Conservation (phyloP, 2,113 vertebrate genomes). For the Mugil cephalus region DNA sequence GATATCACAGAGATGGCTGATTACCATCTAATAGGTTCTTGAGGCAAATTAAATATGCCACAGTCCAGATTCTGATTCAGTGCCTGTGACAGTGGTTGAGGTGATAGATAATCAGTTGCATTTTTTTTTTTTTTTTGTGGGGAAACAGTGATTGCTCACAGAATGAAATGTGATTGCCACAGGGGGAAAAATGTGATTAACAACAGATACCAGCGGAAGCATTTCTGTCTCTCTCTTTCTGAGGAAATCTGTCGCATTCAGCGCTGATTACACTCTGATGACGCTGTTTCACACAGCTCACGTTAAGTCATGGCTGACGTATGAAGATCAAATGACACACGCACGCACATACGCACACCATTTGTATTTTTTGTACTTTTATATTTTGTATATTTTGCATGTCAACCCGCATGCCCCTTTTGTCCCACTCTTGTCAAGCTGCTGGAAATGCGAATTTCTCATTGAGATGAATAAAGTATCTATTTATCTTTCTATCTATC, state of each 20-base stretch:
- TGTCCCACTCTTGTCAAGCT: too few species aligned
- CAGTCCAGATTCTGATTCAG: constrained; percentile 29
- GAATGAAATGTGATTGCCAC: constrained; percentile 18
- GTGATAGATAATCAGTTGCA: constrained; percentile 19
- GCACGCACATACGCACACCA: too few species aligned
- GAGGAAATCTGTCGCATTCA: not conserved
- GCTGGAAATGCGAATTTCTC: too few species aligned
- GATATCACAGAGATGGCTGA: constrained; percentile 25
- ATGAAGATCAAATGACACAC: not conserved
- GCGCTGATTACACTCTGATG: constrained; percentile 1
- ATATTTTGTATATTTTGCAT: too few species aligned
- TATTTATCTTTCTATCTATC: too few species aligned
- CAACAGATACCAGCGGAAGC: not conserved
- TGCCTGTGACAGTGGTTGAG: not conserved
- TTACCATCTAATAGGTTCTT: constrained; percentile 20
- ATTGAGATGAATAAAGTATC: too few species aligned
- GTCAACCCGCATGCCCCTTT: too few species aligned
- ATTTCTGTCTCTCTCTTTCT: not conserved
- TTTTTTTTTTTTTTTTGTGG: too few species aligned
- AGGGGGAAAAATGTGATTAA: not conserved
- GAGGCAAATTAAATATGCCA: constrained; percentile 24
- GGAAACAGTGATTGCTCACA: not conserved
- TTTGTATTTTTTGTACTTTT: too few species aligned
- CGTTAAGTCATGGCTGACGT: not conserved
- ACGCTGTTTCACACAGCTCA: not conserved